Evolutionary conservation across 2,797 vertebrate species (phyloP), one percentile per base, ranked within the genome.

Genomic region (Arrhamphus sclerolepis): DNA sequence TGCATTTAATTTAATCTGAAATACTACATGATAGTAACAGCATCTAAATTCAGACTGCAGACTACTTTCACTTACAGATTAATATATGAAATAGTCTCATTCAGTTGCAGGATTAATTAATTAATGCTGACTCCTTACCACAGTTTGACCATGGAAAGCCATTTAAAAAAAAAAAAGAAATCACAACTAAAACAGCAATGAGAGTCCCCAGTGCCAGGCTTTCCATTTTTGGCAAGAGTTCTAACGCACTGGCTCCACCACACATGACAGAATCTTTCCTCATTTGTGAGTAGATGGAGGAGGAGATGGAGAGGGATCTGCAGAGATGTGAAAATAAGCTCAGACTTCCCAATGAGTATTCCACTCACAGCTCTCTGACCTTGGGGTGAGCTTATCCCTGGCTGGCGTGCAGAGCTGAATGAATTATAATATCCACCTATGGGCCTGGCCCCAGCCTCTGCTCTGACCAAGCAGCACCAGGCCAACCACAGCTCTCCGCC

Each of bases 361-460:
- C 92, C 81, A 70, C 89, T 92, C 91, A 92, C 91, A 89, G 80
- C 80, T 71, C 72, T 64, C 72, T 91, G 91, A 92, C 92, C 91
- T 93, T 92, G 90, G 91, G 92, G 92, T 92, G 90, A 92, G 86
- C 83, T 83, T 83, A 86, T 83, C 82, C 78, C 82, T 74, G 85
- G 77, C 78, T 75, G 76, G 77, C 75, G 87, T 73, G 85, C 81
- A 77, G 71, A 87, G 78, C 89, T 77, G 83, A 83, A 82, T 86
- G 88, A 89, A 91, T 90, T 90, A 89, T 81, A 91, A 91, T 91
- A 81, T 81, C 86, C 80, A 84, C 71, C 80, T 86, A 81, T 70
- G 84, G 84, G 82, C 65, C 64, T 61, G 50, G 56, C 56, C 72
- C 41, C 59, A 80, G 84, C 81, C 77, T 76, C 72, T 75, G 63